Percentiles rank a stretch among this genome's conserved stretches.
phyloP scores from a whole-genome alignment of 1,140 invertebrate species.

The Pachypeltis micranthus region DNA sequence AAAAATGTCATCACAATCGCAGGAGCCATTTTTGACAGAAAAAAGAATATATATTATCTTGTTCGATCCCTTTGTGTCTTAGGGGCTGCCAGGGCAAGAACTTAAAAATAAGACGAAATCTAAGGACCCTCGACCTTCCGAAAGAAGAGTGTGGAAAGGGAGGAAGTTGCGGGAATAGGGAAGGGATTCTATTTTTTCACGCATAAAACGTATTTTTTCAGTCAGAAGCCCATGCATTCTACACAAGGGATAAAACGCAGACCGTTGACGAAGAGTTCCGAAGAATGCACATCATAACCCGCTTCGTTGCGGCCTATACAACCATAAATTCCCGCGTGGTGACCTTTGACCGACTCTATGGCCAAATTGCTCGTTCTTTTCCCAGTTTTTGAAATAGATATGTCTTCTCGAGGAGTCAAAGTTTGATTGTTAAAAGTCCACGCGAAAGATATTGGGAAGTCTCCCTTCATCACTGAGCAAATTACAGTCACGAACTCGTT shows the following conservation, averaged over 20 bases:
- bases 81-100: constrained; percentile 47
- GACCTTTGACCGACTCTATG: constrained; percentile 38
- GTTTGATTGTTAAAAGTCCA: constrained; percentile 48
- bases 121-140: constrained; percentile 46
- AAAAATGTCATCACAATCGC: too few relatives aligned
- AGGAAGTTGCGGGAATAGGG: constrained; percentile 35
- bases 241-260: constrained; percentile 30
- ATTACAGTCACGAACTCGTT: constrained; percentile 39
- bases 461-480: constrained; percentile 61
- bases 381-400: constrained; percentile 50
- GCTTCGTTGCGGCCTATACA: constrained; percentile 55
- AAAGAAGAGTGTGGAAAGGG: too few relatives aligned
- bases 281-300: constrained; percentile 37
- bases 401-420: constrained; percentile 35
- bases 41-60: too few relatives aligned
- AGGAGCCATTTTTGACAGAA: too few relatives aligned
- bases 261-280: constrained; percentile 28
- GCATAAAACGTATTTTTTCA: too few relatives aligned
- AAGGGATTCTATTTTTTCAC: background rate
- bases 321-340: constrained; percentile 48
- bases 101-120: constrained; percentile 47
- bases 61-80: constrained; percentile 57
- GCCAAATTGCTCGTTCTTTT: constrained; percentile 42
- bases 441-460: constrained; percentile 51
- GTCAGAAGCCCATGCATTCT: too few relatives aligned